Conservation (phyloP, 1,140 invertebrate species). For the Carposina sasakii region DNA sequence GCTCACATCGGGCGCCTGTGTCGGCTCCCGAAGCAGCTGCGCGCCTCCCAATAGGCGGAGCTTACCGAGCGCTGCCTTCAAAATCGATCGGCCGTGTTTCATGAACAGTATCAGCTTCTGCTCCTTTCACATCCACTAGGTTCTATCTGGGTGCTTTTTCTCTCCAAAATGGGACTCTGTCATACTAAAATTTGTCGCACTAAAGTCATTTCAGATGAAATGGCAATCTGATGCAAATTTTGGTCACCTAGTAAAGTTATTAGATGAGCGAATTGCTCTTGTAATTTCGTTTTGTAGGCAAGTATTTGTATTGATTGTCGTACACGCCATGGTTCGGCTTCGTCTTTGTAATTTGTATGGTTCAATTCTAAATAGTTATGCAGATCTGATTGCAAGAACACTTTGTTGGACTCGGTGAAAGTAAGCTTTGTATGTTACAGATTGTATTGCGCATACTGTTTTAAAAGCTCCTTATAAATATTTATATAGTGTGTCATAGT, state of each 20-base stretch:
- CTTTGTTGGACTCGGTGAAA: no score
- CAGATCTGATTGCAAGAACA: no score
- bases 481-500: no score
- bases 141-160: conserved; percentile 20
- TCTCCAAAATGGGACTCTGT: conserved; percentile 34
- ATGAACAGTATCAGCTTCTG: conserved; percentile 45
- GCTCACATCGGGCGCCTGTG: conserved; percentile 49
- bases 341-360: conserved; percentile 41
- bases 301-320: conserved; percentile 49
- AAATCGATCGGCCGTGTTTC: conserved; percentile 56
- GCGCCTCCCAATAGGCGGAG: conserved; percentile 66
- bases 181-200: conserved; percentile 13
- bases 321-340: conserved; percentile 36
- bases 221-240: conserved; percentile 53
- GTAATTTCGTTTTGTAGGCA: conserved; percentile 65
- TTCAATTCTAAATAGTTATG: conserved; percentile 19
- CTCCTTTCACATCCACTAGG: conserved; percentile 25
- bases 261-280: conserved; percentile 56
- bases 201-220: conserved; percentile 33
- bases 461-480: no score
- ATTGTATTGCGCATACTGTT: no score
- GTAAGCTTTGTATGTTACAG: no score
- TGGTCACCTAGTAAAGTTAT: conserved; percentile 60
- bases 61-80: conserved; percentile 58
- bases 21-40: conserved; percentile 73